A percentile compares a stretch with the other conserved stretches of the same genome.
These are phyloP conservation scores for Myodes glareolus DNA, from an alignment of 2,113 vertebrate species.

Conservation along the genomic window DNA sequence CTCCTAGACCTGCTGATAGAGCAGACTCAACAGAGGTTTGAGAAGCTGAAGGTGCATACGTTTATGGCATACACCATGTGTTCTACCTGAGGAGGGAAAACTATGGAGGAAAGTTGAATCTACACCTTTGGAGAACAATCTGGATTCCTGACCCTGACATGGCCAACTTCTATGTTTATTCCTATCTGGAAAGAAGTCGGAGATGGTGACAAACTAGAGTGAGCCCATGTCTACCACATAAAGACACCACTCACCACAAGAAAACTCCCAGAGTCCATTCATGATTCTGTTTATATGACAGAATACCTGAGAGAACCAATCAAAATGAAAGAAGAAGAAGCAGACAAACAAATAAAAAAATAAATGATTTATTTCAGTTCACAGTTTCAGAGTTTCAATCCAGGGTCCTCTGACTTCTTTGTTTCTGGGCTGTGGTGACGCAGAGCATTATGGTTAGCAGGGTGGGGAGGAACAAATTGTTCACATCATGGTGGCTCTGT, in stretches of 20 bases:
- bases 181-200: not conserved
- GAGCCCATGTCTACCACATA: not conserved
- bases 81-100: not conserved
- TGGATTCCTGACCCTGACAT: not conserved
- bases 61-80: not conserved
- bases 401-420: not conserved
- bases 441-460: not conserved
- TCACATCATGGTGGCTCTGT: not conserved
- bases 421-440: not conserved
- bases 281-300: not conserved
- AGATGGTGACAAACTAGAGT: not conserved
- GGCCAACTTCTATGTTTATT: not conserved
- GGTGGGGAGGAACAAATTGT: not conserved
- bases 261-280: not conserved
- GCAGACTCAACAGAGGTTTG: not conserved
- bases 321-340: not conserved
- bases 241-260: not conserved
- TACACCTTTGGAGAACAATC: not conserved
- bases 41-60: not conserved
- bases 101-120: not conserved
- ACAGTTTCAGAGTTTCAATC: not conserved
- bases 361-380: not conserved
- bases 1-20: not conserved
- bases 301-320: not conserved
- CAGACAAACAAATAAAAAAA: too few species aligned